Base-by-base conservation (phyloP, 2,888 invertebrate genomes). In the Caenorhabditis afra region DNA sequence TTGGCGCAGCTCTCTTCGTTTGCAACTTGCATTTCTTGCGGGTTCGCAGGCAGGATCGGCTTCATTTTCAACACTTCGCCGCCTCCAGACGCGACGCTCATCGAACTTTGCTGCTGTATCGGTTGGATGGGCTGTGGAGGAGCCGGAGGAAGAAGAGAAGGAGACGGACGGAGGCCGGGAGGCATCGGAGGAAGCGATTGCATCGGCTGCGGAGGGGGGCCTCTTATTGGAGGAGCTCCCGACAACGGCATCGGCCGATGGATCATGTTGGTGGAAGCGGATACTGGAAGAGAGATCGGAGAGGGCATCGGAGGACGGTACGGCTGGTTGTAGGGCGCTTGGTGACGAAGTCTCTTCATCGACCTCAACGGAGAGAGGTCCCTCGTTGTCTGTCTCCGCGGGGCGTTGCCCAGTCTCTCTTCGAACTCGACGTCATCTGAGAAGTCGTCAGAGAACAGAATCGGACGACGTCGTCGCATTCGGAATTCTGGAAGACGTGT, bases 1-100 rank as follows among this genome's bases (percentile, higher is more conserved):
- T 76, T 82, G 0, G 58, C 16, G 39, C 85, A 85, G 22, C 78
- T 83, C 57, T 82, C 81, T n/a, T 59, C 55, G 1, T 57, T 82
- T 0, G 82, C 82, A 16, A 61, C 76, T 67, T 84, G 77, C 80
- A 76, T 79, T 52, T 82, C 79, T 44, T 79, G 65, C 5, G 71
- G 49, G 44, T 73, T 79, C 5, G 77, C 45, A 49, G 66, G 78
- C 18, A 71, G 44, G 39, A 78, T 78, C 29, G 78, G 78, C 39
- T 71, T 71, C 78, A 78, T 66, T 49, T 78, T 78, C 12, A 71
- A n/a, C 5, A 66, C 55, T 35, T 71, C 66, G 10, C 61, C 35
- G 11, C 20, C 53, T 35, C 78, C 57, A 12, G 57, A 39, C 16
- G 47, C 35, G 29, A 68, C 39, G 47, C 44, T 55, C 18, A n/a